Percentiles rank a stretch among this genome's conserved stretches.
phyloP scores from a whole-genome alignment of 2,888 invertebrate species.

The Drosophila melanosoma region DNA sequence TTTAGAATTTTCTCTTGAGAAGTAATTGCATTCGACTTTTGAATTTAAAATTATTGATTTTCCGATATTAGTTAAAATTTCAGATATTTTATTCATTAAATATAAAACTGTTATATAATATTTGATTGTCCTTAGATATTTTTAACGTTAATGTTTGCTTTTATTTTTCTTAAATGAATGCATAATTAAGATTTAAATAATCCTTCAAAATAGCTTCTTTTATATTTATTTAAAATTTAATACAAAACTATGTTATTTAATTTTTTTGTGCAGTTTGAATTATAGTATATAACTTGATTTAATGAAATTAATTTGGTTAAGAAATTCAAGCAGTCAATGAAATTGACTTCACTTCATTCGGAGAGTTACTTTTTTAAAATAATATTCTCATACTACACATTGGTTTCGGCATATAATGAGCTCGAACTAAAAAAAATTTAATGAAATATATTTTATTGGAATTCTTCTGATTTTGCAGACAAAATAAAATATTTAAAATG shows the following conservation, averaged over 20 bases:
- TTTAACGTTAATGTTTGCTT: not conserved
- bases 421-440: conserved; percentile 29
- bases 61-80: no score
- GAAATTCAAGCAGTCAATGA: conserved; percentile 36
- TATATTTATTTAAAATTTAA: not conserved
- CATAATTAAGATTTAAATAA: no score
- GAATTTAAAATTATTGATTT: not conserved
- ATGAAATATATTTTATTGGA: conserved; percentile 6
- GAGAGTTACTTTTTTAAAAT: not conserved
- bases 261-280: not conserved
- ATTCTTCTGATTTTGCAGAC: not conserved
- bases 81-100: no score
- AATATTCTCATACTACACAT: conserved; percentile 2
- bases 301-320: not conserved
- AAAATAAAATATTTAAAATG: conserved; percentile 40
- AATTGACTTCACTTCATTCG: not conserved
- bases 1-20: not conserved
- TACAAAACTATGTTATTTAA: not conserved
- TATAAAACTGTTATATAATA: not conserved
- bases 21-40: not conserved
- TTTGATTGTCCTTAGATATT: not conserved
- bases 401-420: conserved; percentile 43
- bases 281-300: not conserved
- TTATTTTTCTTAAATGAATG: no score
- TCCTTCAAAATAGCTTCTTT: not conserved